Percentiles rank a stretch among this genome's conserved stretches.
These are phyloP conservation scores for Ceratosolen solmsi DNA, from an alignment of 1,140 invertebrate genomes.

Conservation along the genomic window DNA sequence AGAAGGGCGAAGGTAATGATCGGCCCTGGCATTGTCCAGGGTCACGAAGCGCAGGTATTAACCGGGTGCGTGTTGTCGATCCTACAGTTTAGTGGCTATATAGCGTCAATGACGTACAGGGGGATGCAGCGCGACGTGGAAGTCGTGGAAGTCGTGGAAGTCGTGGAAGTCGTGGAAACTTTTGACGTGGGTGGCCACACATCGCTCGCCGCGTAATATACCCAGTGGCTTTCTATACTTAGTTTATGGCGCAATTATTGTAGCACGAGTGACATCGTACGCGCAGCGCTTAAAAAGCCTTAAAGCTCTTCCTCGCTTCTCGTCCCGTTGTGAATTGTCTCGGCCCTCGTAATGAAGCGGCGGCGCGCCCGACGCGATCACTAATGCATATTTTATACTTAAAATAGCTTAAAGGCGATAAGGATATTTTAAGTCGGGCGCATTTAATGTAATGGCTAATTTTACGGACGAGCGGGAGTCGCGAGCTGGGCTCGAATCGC, in stretches of 20 bases:
- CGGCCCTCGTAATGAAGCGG: neutral
- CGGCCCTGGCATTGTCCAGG: too few species aligned
- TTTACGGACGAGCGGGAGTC: neutral
- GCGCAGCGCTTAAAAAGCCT: neutral
- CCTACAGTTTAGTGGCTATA: too few species aligned
- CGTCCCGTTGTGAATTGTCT: neutral
- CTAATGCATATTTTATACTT: neutral
- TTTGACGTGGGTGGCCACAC: neutral
- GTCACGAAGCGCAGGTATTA: too few species aligned
- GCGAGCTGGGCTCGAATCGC: neutral
- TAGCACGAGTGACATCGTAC: neutral
- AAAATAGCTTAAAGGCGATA: neutral
- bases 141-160: too few species aligned
- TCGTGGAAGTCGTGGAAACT: too few species aligned
- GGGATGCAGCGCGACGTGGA: too few species aligned
- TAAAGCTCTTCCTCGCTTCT: neutral
- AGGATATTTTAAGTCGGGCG: neutral
- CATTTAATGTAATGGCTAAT: neutral
- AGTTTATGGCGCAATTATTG: conserved; percentile 13
- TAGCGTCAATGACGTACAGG: too few species aligned
- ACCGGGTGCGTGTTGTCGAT: too few species aligned
- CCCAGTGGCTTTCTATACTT: neutral
- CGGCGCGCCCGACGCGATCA: neutral
- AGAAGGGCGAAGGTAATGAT: too few species aligned
- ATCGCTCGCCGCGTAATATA: too few species aligned